phyloP scores from a whole-genome alignment of 2,888 invertebrate genomes.

The Trichopoda pennipes region DNA sequence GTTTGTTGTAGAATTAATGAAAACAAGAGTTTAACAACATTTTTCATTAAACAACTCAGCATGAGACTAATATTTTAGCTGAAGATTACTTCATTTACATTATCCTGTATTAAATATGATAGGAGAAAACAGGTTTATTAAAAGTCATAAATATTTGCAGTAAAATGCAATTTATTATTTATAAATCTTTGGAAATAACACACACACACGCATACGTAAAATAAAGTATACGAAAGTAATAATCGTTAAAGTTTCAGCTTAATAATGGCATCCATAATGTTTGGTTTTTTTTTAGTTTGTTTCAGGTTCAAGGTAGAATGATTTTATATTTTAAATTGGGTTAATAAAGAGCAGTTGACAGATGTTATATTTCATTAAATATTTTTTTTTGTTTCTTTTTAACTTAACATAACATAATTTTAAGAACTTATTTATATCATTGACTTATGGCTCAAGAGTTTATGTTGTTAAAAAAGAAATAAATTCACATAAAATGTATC shows the following conservation, averaged over 20 bases:
- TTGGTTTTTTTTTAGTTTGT: neutral
- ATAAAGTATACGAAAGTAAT: constrained; percentile 2
- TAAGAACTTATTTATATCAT: too few species aligned
- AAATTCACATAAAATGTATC: too few species aligned
- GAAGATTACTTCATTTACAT: constrained; percentile 5
- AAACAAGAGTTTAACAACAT: constrained; percentile 9
- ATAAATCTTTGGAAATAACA: neutral
- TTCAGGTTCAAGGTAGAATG: neutral
- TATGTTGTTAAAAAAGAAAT: neutral
- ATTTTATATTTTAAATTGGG: neutral
- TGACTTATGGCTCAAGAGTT: neutral
- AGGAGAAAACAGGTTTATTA: neutral
- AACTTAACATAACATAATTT: too few species aligned
- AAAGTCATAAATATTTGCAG: constrained; percentile 19
- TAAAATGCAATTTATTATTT: constrained; percentile 12
- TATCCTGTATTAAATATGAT: neutral
- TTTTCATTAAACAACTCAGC: constrained; percentile 48
- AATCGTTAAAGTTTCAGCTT: constrained; percentile 36
- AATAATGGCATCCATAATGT: constrained; percentile 3
- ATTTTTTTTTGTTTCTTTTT: neutral
- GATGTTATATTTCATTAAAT: neutral
- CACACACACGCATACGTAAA: neutral
- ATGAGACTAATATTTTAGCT: constrained; percentile 44
- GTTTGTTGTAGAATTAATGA: constrained; percentile 16
- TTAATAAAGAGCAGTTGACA: neutral